Percentiles rank a stretch among this genome's conserved stretches.
phyloP scores from a whole-genome alignment of 2,113 vertebrate species.

The Microcebus jonahi region DNA sequence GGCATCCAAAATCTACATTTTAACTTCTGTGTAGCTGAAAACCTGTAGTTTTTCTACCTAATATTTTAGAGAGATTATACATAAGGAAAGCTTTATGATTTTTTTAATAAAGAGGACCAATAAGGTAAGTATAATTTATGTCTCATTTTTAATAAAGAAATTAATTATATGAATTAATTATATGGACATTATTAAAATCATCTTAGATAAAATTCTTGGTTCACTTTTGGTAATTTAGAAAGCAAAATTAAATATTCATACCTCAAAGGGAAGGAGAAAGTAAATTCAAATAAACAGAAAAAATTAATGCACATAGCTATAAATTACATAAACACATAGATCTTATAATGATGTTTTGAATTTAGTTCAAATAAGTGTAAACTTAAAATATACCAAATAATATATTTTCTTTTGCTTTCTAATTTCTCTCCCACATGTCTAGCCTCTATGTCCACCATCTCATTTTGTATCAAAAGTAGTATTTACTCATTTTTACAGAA shows the following conservation, averaged over 20 bases:
- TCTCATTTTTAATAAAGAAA: not conserved
- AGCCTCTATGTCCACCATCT: not conserved
- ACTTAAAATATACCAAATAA: not conserved
- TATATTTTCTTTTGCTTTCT: not conserved
- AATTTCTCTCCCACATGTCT: not conserved
- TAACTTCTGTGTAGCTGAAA: not conserved
- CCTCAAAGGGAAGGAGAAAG: not conserved
- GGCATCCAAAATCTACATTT: not conserved
- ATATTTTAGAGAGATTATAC: not conserved
- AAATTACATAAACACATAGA: not conserved
- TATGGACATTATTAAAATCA: not conserved
- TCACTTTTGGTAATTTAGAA: not conserved
- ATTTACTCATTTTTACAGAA: not conserved
- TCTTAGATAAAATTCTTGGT: not conserved
- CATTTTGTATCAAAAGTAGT: not conserved
- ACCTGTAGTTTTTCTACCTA: not conserved
- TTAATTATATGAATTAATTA: not conserved
- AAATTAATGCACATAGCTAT: not conserved
- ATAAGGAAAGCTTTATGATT: not conserved
- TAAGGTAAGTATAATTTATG: not conserved
- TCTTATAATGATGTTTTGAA: not conserved
- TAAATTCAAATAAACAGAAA: constrained; percentile 1
- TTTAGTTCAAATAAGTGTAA: not conserved
- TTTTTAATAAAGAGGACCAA: not conserved
- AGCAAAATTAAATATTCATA: constrained; percentile 32